A percentile compares a stretch with the other conserved stretches of the same genome.
Evolutionary conservation across 2,797 vertebrate genomes (phyloP).

Genomic region (Mormyrus hasselquistii): DNA sequence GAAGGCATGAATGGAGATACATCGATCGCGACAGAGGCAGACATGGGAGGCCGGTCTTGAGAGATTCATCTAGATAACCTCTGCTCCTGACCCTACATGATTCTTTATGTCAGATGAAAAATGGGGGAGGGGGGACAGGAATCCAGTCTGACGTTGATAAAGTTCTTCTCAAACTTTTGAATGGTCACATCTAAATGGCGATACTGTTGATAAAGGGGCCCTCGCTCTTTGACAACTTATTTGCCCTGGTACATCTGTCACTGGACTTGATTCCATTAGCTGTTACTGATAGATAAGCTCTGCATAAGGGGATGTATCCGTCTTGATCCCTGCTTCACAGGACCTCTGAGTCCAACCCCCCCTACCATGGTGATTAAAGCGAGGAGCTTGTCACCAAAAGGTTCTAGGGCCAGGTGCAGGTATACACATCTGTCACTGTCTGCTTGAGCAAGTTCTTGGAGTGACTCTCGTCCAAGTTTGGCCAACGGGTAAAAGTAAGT

Average conservation of each 20-base stretch:
- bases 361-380: neutral
- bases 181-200: constrained; percentile 51
- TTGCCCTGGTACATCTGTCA: constrained; percentile 66
- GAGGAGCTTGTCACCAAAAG: neutral
- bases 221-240: constrained; percentile 61
- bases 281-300: constrained; percentile 55
- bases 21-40: neutral
- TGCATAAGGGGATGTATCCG: constrained; percentile 56
- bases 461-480: neutral
- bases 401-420: neutral
- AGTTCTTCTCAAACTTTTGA: constrained; percentile 42
- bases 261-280: constrained; percentile 68
- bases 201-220: constrained; percentile 58
- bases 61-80: constrained; percentile 35
- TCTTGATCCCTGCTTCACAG: constrained; percentile 40
- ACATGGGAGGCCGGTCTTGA: neutral
- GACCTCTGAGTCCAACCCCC: neutral
- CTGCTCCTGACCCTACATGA: constrained; percentile 22
- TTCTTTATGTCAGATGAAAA: constrained; percentile 34
- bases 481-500: neutral
- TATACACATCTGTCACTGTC: neutral
- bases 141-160: constrained; percentile 46
- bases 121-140: neutral
- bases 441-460: neutral
- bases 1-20: constrained; percentile 2